Conservation (phyloP, 2,888 invertebrate species). For the Rhorus exstirpatorius region DNA sequence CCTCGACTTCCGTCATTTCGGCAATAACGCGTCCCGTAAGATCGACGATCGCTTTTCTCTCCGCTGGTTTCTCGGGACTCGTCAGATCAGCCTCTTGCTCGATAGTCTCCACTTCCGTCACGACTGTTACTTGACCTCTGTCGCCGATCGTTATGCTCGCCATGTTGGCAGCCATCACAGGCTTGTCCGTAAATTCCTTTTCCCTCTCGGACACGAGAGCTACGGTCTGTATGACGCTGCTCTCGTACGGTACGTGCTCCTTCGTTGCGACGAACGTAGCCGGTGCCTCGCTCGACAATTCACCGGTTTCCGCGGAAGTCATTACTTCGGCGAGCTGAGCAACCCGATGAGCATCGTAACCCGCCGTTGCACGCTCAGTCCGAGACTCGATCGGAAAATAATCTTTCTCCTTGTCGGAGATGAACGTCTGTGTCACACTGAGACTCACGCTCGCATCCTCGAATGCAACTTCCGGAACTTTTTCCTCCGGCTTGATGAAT, state of each 20-base stretch:
- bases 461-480: constrained; percentile 79
- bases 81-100: constrained; percentile 87
- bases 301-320: constrained; percentile 86
- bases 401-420: constrained; percentile 86
- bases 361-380: constrained; percentile 84
- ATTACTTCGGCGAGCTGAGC: constrained; percentile 88
- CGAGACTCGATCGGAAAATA: constrained; percentile 75
- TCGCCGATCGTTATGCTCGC: constrained; percentile 81
- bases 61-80: constrained; percentile 83
- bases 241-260: constrained; percentile 87
- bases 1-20: constrained; percentile 86
- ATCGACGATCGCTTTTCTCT: constrained; percentile 86
- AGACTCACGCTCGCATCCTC: constrained; percentile 86
- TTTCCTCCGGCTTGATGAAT: constrained; percentile 82
- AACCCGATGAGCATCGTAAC: constrained; percentile 87
- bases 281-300: constrained; percentile 83
- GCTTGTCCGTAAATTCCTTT: constrained; percentile 81
- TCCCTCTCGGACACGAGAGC: constrained; percentile 88
- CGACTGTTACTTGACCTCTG: constrained; percentile 86
- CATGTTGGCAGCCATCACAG: constrained; percentile 76
- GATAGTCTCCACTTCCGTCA: constrained; percentile 87
- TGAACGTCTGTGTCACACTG: constrained; percentile 87
- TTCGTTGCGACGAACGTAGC: constrained; percentile 85
- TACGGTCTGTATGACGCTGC: constrained; percentile 88
- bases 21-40: constrained; percentile 87